Base-by-base conservation (phyloP, 2,888 invertebrate species). In the Cantharis rufa region DNA sequence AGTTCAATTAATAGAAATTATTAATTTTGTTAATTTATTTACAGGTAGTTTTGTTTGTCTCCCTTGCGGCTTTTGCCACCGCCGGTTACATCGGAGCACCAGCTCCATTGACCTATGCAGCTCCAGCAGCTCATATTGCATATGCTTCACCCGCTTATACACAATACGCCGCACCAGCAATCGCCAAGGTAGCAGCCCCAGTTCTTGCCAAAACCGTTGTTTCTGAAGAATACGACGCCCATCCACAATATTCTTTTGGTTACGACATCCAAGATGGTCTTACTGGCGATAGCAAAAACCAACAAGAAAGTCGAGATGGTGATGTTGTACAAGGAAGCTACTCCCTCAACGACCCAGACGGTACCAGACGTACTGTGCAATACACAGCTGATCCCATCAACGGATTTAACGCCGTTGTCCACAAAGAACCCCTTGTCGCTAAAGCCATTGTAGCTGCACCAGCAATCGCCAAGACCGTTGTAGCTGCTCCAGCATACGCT, bases 401-500 rank as follows among this genome's bases (percentile, higher is more conserved):
- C 81, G 91, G 91, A 2, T 92, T 92, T 87, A 91, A 91, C 86
- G 92, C 91, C 10, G 90, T 91, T 62, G 92, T 92, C 0, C 91
- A 91, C 87, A 90, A 90, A 83, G 91, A 91, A 79, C 91, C 92
- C 2, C 87, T 88, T 1, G 88, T 88, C 3, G 88, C 82, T 13
- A 82, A 66, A 74, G 71, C 69, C 15, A 68, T 75, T 63, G 21
- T 66, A 10, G 64, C 74, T n/a, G 69, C 69, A 13, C 74, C 48
- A 16, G 32, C 68, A 32, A 21, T 61, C 11, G 76, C 78, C 15
- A 48, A 79, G 18, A 72, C 80, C 48, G 76, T 78, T 18, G 66
- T 77, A 11, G 70, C 73, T 11, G 70, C 76, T 28, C 78, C 81
- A 70, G 76, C 80, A 15, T 70, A 76, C 11, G 76, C 69, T 76